These are phyloP conservation scores for Tillus elongatus DNA, from an alignment of 2,888 invertebrate genomes.

Conservation along the genomic window DNA sequence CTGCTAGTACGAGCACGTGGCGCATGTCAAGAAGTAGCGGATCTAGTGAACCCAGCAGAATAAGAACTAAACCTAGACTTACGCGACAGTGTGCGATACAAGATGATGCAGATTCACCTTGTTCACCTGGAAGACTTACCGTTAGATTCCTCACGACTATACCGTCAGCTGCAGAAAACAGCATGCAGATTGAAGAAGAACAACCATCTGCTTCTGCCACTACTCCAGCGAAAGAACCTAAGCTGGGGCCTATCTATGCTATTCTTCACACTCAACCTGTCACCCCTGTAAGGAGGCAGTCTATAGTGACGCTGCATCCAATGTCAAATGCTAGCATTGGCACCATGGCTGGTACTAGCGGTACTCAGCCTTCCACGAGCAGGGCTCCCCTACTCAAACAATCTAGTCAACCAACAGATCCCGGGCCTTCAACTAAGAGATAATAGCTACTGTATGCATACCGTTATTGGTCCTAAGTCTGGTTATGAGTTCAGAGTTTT, in stretches of 20 bases:
- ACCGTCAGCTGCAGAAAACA: slow-evolving; percentile 64
- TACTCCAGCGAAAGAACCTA: slow-evolving; percentile 35
- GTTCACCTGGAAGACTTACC: slow-evolving; percentile 46
- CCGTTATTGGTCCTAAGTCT: too few relatives aligned
- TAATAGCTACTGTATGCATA: too few relatives aligned
- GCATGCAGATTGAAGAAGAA: slow-evolving; percentile 59
- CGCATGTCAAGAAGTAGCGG: slow-evolving; percentile 78
- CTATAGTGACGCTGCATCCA: slow-evolving; percentile 41
- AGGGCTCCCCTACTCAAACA: too few relatives aligned
- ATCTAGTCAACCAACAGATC: slow-evolving; percentile 28
- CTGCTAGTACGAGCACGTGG: slow-evolving; percentile 85
- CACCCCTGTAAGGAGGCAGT: slow-evolving; percentile 34
- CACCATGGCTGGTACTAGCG: slow-evolving; percentile 27
- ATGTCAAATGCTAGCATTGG: too few relatives aligned
- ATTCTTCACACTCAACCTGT: slow-evolving; percentile 36
- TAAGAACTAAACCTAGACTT: slow-evolving; percentile 59
- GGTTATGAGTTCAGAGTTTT: too few relatives aligned
- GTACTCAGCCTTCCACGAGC: slow-evolving; percentile 15
- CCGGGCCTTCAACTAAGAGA: slow-evolving; percentile 26
- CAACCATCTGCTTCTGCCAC: slow-evolving; percentile 33
- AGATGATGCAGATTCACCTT: slow-evolving; percentile 60
- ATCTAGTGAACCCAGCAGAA: slow-evolving; percentile 45
- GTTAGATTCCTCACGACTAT: slow-evolving; percentile 61
- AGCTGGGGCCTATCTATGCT: slow-evolving; percentile 37
- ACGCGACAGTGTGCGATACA: slow-evolving; percentile 73